Evolutionary conservation across 2,797 vertebrate genomes (phyloP).

Genomic region (Menidia menidia): DNA sequence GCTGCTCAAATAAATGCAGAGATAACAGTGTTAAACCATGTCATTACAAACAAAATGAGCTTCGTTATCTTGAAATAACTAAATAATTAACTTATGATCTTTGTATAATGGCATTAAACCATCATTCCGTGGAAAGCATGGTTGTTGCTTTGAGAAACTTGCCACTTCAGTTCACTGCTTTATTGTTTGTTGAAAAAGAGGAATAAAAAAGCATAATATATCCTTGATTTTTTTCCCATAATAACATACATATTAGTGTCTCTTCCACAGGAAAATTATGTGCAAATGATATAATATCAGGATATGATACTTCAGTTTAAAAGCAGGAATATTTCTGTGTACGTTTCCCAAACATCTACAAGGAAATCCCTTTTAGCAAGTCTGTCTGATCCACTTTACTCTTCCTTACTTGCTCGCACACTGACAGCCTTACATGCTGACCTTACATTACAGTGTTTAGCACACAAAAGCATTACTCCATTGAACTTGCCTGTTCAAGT

Average conservation of each 20-base stretch:
- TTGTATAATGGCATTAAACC: neutral
- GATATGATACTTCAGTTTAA: constrained; percentile 39
- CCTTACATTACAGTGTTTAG: constrained; percentile 54
- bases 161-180: neutral
- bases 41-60: neutral
- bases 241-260: constrained; percentile 6
- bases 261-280: constrained; percentile 17
- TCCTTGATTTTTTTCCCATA: neutral
- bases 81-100: neutral
- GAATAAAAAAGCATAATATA: constrained; percentile 4
- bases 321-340: constrained; percentile 17
- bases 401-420: constrained; percentile 29
- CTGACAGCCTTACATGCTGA: constrained; percentile 48
- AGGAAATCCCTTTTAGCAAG: constrained; percentile 55
- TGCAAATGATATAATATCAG: constrained; percentile 48
- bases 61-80: constrained; percentile 3
- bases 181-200: constrained; percentile 13
- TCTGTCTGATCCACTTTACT: constrained; percentile 14
- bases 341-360: constrained; percentile 22
- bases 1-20: constrained; percentile 16
- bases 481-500: constrained; percentile 57
- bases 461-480: constrained; percentile 48
- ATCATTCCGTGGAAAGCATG: neutral
- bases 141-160: neutral
- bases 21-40: constrained; percentile 5